These are phyloP conservation scores for Dicyrtomina minuta DNA, from an alignment of 2,888 invertebrate genomes.

Conservation along the genomic window DNA sequence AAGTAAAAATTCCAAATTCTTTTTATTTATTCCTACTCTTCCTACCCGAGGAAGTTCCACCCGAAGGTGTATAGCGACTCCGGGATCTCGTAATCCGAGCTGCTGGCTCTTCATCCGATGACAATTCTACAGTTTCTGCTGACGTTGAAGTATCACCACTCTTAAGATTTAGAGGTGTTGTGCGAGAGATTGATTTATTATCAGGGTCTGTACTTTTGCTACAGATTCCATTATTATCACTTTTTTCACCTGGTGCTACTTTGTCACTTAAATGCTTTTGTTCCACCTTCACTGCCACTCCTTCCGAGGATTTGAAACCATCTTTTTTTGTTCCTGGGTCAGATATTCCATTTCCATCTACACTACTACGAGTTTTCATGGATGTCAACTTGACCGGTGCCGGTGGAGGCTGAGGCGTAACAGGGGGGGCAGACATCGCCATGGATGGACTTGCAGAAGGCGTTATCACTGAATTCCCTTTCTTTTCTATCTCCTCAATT, in stretches of 20 bases:
- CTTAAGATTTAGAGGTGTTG: not conserved
- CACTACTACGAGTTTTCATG: not conserved
- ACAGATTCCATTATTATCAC: too few relatives aligned
- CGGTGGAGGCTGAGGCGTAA: not conserved
- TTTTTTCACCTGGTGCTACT: too few relatives aligned
- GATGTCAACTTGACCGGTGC: not conserved
- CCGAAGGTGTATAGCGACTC: not conserved
- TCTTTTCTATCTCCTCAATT: too few relatives aligned
- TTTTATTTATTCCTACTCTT: not conserved
- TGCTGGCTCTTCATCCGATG: conserved; percentile 18
- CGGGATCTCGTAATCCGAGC: not conserved
- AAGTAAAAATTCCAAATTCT: not conserved
- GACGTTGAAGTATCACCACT: not conserved
- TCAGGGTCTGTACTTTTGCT: too few relatives aligned
- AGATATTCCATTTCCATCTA: not conserved
- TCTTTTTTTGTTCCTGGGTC: not conserved
- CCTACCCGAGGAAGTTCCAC: not conserved
- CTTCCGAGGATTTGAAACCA: not conserved
- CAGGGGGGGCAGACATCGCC: too few relatives aligned
- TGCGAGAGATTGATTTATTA: not conserved
- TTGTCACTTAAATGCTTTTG: too few relatives aligned
- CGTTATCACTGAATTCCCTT: too few relatives aligned
- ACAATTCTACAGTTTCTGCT: conserved; percentile 11
- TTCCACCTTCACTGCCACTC: not conserved
- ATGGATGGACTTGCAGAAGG: too few relatives aligned